Conservation (phyloP, 2,113 vertebrate genomes). For the Emydura subglobosa region DNA sequence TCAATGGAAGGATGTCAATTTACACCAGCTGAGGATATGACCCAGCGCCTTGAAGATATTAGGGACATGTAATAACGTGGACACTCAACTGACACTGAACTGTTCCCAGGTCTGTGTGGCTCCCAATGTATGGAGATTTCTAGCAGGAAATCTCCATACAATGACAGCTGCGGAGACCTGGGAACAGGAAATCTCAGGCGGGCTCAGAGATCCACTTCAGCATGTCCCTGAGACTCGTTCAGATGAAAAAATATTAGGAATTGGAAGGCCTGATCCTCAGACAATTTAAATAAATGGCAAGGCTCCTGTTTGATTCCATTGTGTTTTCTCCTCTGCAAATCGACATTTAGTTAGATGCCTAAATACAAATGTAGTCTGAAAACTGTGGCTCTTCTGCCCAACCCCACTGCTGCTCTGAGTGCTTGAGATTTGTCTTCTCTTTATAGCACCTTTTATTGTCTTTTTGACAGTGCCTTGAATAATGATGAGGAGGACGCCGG, state of each 20-base stretch:
- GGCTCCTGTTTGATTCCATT: not conserved
- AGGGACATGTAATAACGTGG: fast-evolving
- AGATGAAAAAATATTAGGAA: not conserved
- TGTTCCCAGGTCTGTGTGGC: not conserved
- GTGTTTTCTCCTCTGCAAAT: not conserved
- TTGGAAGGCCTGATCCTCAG: not conserved
- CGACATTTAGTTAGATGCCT: not conserved
- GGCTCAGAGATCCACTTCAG: not conserved
- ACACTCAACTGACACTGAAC: not conserved
- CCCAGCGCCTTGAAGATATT: fast-evolving
- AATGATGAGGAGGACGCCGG: slow-evolving; percentile 48
- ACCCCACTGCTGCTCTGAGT: not conserved
- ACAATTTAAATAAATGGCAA: slow-evolving; percentile 46
- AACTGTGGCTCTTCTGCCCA: not conserved
- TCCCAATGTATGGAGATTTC: not conserved
- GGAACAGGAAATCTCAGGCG: not conserved
- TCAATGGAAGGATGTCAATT: not conserved
- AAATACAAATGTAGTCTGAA: not conserved
- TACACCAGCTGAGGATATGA: not conserved
- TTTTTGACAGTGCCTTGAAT: slow-evolving; percentile 59
- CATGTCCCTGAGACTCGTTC: not conserved
- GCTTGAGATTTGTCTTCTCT: slow-evolving; percentile 58
- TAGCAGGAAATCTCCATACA: not conserved
- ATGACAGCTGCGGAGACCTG: too few species aligned
- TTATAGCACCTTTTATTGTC: slow-evolving; percentile 65